These are phyloP conservation scores for Fragum whitleyi DNA, from an alignment of 2,888 invertebrate genomes.

Conservation along the genomic window DNA sequence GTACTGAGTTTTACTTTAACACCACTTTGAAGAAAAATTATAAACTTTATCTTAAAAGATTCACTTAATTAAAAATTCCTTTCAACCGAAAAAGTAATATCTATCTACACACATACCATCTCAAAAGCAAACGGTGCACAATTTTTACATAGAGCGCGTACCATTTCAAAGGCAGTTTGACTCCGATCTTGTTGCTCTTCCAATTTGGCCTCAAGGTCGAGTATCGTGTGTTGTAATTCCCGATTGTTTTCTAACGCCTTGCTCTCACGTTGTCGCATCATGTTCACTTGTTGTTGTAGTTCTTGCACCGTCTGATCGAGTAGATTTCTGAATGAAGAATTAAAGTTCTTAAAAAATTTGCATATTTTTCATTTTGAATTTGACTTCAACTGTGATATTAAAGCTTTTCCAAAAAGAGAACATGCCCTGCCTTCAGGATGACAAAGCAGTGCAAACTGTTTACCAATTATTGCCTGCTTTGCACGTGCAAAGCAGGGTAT, in stretches of 20 bases:
- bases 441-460: too few relatives aligned
- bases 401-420: too few relatives aligned
- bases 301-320: conserved; percentile 79
- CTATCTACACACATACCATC: conserved; percentile 33
- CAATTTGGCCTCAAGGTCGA: conserved; percentile 80
- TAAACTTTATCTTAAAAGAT: too few relatives aligned
- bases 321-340: conserved; percentile 68
- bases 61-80: neutral
- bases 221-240: conserved; percentile 80
- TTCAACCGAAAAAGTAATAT: neutral
- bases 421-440: too few relatives aligned
- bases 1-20: too few relatives aligned
- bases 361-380: conserved; percentile 17
- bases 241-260: conserved; percentile 77
- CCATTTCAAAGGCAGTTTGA: conserved; percentile 73
- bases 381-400: too few relatives aligned
- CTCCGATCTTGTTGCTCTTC: conserved; percentile 73
- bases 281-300: conserved; percentile 78
- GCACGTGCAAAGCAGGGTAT: too few relatives aligned
- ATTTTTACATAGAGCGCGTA: conserved; percentile 45
- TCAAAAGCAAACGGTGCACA: conserved; percentile 38
- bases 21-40: too few relatives aligned
- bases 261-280: conserved; percentile 78
- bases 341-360: too few relatives aligned
- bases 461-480: too few relatives aligned